phyloP scores from a whole-genome alignment of 2,888 invertebrate genomes.

The Masnerella sp. region DNA sequence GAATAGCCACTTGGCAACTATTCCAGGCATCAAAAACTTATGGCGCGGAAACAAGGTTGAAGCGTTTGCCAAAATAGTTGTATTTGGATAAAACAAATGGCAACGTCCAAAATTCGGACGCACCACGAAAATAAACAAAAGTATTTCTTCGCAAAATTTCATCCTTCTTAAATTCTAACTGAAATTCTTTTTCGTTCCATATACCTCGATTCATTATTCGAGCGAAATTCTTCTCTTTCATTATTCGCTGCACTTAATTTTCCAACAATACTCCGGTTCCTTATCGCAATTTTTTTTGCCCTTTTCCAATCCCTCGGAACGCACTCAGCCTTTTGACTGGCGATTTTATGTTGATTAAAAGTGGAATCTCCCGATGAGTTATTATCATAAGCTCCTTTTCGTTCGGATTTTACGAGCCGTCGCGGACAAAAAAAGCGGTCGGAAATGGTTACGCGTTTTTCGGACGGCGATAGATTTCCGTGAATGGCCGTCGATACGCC shows the following conservation, averaged over 20 bases:
- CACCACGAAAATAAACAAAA: too few relatives aligned
- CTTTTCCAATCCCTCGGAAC: background rate
- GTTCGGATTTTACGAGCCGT: conserved; percentile 4
- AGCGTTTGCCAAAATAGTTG: too few relatives aligned
- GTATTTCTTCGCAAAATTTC: too few relatives aligned
- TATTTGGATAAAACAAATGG: too few relatives aligned
- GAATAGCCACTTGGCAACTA: too few relatives aligned
- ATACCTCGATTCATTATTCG: background rate
- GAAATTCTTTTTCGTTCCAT: too few relatives aligned
- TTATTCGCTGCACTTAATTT: background rate
- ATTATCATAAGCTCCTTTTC: conserved; percentile 18
- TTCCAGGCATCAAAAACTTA: too few relatives aligned
- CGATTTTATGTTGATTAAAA: background rate
- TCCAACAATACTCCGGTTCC: background rate
- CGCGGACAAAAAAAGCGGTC: background rate
- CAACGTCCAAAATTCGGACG: too few relatives aligned
- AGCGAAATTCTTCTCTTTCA: background rate
- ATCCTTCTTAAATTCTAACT: too few relatives aligned
- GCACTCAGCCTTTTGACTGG: background rate
- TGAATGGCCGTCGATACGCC: conserved; percentile 26
- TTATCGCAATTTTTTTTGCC: background rate
- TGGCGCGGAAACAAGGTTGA: too few relatives aligned
- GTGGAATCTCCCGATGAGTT: conserved; percentile 5
- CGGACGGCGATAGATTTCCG: conserved; percentile 3
- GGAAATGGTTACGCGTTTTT: background rate